A percentile compares a stretch with the other conserved stretches of the same genome.
Conservation (phyloP, 2,888 invertebrate genomes). For the Spisula subtruncata region DNA sequence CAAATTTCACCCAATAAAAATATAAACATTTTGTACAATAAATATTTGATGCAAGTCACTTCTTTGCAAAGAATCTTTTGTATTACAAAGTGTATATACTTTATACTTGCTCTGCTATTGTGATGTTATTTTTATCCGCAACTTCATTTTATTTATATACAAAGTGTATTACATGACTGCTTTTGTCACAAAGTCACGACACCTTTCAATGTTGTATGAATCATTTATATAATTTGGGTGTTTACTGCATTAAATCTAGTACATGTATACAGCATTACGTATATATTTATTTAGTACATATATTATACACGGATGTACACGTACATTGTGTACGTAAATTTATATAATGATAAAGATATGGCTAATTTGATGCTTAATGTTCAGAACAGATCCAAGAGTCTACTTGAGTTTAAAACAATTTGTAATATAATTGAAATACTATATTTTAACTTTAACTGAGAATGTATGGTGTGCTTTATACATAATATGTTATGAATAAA, state of each 20-base stretch:
- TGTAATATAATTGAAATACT: neutral
- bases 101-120: too few relatives aligned
- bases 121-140: too few relatives aligned
- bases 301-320: too few relatives aligned
- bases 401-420: neutral
- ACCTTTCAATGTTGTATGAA: neutral
- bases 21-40: too few relatives aligned
- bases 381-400: neutral
- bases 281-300: neutral
- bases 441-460: neutral
- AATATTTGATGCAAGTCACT: too few relatives aligned
- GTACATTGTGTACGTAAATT: neutral
- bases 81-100: too few relatives aligned
- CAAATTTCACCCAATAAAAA: too few relatives aligned
- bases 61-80: too few relatives aligned
- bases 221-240: constrained; percentile 11
- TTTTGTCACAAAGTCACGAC: neutral
- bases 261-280: neutral
- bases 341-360: neutral
- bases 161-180: neutral
- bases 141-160: too few relatives aligned
- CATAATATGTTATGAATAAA: too few relatives aligned
- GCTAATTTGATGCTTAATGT: neutral
- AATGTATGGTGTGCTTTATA: too few relatives aligned
- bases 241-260: neutral